A percentile compares a stretch with the other conserved stretches of the same genome.
Conservation (phyloP, 2,113 vertebrate genomes). For the Daubentonia madagascariensis region DNA sequence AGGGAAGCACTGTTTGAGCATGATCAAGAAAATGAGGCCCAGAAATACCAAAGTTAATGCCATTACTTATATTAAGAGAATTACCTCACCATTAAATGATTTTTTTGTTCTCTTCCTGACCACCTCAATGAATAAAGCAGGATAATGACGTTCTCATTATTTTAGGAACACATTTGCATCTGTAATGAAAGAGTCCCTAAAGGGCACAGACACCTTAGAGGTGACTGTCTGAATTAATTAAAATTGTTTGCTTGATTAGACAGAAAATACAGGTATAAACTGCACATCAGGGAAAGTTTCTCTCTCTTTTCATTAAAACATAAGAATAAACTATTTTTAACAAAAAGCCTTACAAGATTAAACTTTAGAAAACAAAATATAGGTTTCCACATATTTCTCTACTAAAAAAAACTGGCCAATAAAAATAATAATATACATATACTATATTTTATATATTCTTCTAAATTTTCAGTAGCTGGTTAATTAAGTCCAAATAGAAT, state of each 20-base stretch:
- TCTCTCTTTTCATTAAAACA: constrained; percentile 47
- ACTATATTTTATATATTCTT: background rate
- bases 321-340: constrained; percentile 47
- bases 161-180: constrained; percentile 76
- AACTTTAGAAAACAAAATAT: background rate
- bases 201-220: constrained; percentile 60
- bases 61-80: constrained; percentile 56
- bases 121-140: constrained; percentile 67
- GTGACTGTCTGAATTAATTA: constrained; percentile 71
- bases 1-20: background rate
- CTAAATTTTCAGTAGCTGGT: background rate
- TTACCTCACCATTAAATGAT: constrained; percentile 62
- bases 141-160: constrained; percentile 74
- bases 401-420: background rate
- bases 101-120: constrained; percentile 66
- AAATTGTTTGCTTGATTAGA: constrained; percentile 76
- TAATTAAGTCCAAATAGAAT: background rate
- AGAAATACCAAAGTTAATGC: constrained; percentile 62
- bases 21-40: constrained; percentile 35
- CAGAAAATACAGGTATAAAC: constrained; percentile 64
- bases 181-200: constrained; percentile 72
- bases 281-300: constrained; percentile 25
- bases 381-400: background rate
- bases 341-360: background rate
- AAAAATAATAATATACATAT: background rate